A percentile compares a stretch with the other conserved stretches of the same genome.
Conservation (phyloP, 2,797 vertebrate species). For the Pseudocheirus occidentalis region DNA sequence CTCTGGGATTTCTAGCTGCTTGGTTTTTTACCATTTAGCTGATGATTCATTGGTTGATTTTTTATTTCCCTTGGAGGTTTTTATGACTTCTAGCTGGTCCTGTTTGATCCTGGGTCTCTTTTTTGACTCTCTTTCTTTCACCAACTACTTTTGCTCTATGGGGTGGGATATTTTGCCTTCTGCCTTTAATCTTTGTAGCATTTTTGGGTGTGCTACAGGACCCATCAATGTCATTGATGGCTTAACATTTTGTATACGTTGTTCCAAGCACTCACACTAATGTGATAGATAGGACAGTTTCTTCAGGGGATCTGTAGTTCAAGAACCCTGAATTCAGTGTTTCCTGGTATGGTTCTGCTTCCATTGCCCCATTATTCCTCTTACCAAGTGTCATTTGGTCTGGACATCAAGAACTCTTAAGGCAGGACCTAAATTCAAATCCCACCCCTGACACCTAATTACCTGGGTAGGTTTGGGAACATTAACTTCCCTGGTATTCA, state of each 20-base stretch:
- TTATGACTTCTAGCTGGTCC: neutral
- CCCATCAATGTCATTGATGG: neutral
- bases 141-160: neutral
- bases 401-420: neutral
- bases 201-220: slow-evolving; percentile 7
- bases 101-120: neutral
- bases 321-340: neutral
- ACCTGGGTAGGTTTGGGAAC: neutral
- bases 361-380: neutral
- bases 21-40: neutral
- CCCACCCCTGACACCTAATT: neutral
- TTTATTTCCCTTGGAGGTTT: neutral
- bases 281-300: neutral
- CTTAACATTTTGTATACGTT: slow-evolving; percentile 11
- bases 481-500: neutral
- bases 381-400: neutral
- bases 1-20: neutral
- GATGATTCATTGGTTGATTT: neutral
- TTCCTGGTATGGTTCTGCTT: neutral
- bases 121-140: neutral
- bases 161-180: neutral
- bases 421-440: neutral
- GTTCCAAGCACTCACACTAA: neutral
- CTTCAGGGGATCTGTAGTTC: neutral
- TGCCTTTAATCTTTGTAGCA: slow-evolving; percentile 4